These are phyloP conservation scores for Alviniconcha strummeri DNA, from an alignment of 2,888 invertebrate genomes.

Conservation along the genomic window DNA sequence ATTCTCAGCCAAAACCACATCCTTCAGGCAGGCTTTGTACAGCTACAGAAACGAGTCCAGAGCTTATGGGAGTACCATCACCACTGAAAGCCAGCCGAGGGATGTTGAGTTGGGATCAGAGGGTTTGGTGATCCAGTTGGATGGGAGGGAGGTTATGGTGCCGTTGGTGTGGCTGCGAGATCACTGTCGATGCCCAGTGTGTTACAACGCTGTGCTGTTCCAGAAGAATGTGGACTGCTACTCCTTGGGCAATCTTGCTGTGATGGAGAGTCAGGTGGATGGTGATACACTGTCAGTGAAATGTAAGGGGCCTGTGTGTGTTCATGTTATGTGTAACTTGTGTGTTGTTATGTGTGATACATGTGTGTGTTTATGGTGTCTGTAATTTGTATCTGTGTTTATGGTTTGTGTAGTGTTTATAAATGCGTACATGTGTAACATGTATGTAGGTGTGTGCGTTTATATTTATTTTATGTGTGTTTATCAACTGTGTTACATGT, in stretches of 20 bases:
- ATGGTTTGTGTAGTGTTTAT: neutral
- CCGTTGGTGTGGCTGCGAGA: conserved; percentile 78
- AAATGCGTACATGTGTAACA: too few species aligned
- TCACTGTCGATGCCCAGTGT: conserved; percentile 79
- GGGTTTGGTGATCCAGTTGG: conserved; percentile 22
- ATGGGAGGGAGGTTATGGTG: conserved; percentile 33
- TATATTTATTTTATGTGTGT: neutral
- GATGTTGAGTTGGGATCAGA: neutral
- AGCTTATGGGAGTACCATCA: too few species aligned
- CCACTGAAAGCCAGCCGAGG: too few species aligned
- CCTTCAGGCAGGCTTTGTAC: too few species aligned
- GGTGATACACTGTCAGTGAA: conserved; percentile 34
- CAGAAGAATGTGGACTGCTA: conserved; percentile 78
- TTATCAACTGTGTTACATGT: neutral
- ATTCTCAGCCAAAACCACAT: too few species aligned
- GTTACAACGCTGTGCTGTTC: conserved; percentile 78
- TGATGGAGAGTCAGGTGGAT: conserved; percentile 68
- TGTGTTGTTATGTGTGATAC: too few species aligned
- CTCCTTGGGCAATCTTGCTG: conserved; percentile 68
- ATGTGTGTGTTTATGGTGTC: too few species aligned
- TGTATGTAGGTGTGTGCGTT: neutral
- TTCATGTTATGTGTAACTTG: too few species aligned
- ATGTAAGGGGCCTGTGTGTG: conserved; percentile 34
- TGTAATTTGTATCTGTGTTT: neutral
- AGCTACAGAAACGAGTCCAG: too few species aligned